Evolutionary conservation across 2,797 vertebrate species (phyloP).

Genomic region (Menidia menidia): DNA sequence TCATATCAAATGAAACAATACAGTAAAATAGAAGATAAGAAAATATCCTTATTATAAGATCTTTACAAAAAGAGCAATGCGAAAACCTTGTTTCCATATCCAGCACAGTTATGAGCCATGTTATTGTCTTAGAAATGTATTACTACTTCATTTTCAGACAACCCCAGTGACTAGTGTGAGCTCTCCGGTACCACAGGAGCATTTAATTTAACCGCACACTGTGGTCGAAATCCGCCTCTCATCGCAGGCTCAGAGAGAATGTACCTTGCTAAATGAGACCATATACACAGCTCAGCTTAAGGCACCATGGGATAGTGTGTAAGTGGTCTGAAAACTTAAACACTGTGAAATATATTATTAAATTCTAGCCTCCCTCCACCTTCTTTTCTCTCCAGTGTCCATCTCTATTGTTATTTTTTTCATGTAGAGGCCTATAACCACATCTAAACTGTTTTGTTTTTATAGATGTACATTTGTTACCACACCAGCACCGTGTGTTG

Average conservation of each 20-base stretch:
- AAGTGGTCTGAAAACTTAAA: constrained; percentile 63
- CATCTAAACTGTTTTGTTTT: constrained; percentile 23
- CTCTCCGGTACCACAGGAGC: constrained; percentile 29
- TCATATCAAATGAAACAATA: constrained; percentile 1
- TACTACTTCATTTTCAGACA: constrained; percentile 13
- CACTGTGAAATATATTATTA: constrained; percentile 57
- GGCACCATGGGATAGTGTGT: constrained; percentile 45
- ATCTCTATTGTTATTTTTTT: constrained; percentile 5
- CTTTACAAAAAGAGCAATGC: neutral
- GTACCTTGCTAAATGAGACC: constrained; percentile 57
- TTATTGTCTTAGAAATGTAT: constrained; percentile 15
- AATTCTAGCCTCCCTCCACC: constrained; percentile 4
- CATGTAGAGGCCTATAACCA: constrained; percentile 5
- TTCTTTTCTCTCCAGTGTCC: constrained; percentile 4
- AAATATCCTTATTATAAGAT: neutral
- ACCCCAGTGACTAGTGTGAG: constrained; percentile 23
- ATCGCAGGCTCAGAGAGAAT: constrained; percentile 60
- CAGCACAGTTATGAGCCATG: neutral
- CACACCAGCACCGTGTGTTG: neutral
- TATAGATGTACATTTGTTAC: constrained; percentile 6
- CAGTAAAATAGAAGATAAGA: neutral
- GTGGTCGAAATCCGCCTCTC: constrained; percentile 74
- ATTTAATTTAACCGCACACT: constrained; percentile 50
- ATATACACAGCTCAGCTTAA: constrained; percentile 56
- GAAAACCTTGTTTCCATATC: constrained; percentile 7